Evolutionary conservation across 2,797 vertebrate species (phyloP).

Genomic region (Pyrocephalus nanus): DNA sequence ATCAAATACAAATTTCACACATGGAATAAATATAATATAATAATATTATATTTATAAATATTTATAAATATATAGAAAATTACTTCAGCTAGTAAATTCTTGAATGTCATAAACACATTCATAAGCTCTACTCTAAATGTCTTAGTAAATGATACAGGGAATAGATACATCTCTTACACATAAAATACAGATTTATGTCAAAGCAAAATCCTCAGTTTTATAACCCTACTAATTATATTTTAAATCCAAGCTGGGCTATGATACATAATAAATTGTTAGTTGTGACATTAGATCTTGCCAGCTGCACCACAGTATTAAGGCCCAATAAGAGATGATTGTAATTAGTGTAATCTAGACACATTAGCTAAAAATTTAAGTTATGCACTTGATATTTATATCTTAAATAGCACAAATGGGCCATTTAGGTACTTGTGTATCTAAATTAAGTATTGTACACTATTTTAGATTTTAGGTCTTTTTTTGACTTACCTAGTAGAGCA

Average conservation of each 20-base stretch:
- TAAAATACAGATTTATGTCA: constrained; percentile 54
- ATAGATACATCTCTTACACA: constrained; percentile 24
- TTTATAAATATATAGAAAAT: too few species aligned
- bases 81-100: not conserved
- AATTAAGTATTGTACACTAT: not conserved
- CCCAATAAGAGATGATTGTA: not conserved
- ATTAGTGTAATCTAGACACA: constrained; percentile 38
- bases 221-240: not conserved
- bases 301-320: constrained; percentile 7
- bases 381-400: not conserved
- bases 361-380: constrained; percentile 25
- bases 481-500: not conserved
- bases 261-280: constrained; percentile 20
- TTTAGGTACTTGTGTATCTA: not conserved
- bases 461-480: not conserved
- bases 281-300: not conserved
- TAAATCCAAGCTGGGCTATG: constrained; percentile 9
- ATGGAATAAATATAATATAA: constrained; percentile 4
- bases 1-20: constrained; percentile 47
- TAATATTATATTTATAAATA: too few species aligned
- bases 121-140: constrained; percentile 50
- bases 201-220: not conserved
- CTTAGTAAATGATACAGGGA: constrained; percentile 53
- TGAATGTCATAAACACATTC: constrained; percentile 43
- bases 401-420: not conserved